Conservation (phyloP, 1,140 invertebrate species). For the Cydia strobilella region DNA sequence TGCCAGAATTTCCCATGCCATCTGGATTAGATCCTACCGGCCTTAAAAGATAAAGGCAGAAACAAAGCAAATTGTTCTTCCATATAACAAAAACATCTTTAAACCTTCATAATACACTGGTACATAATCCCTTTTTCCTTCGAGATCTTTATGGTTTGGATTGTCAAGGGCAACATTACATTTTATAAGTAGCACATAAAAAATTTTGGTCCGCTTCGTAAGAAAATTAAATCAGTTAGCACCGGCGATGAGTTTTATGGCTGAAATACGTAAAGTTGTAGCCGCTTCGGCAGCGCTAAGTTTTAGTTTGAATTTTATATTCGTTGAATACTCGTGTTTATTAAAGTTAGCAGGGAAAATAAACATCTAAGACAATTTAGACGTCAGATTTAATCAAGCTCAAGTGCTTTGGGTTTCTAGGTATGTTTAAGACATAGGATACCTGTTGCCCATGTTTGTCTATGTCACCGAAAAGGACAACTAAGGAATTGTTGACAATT, state of each 20-base stretch:
- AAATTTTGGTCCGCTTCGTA: slow-evolving; percentile 31
- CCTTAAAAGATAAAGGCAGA: slow-evolving; percentile 49
- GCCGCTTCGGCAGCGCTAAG: not conserved
- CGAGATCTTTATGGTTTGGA: not conserved
- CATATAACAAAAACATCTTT: not conserved
- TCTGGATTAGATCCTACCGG: slow-evolving; percentile 49
- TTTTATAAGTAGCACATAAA: slow-evolving; percentile 37
- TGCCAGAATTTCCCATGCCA: slow-evolving; percentile 42
- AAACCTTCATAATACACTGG: not conserved
- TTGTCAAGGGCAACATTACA: slow-evolving; percentile 40
- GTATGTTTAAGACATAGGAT: too few relatives aligned
- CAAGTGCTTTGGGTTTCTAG: too few relatives aligned
- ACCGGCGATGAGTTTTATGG: not conserved
- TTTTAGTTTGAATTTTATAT: not conserved
- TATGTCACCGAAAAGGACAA: too few relatives aligned
- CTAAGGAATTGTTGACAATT: too few relatives aligned
- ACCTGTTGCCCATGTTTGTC: too few relatives aligned
- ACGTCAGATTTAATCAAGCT: too few relatives aligned
- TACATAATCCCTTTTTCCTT: not conserved
- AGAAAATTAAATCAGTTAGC: slow-evolving; percentile 18
- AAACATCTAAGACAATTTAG: too few relatives aligned
- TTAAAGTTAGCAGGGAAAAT: too few relatives aligned
- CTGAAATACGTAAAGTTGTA: not conserved
- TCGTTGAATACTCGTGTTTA: not conserved
- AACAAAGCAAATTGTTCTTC: slow-evolving; percentile 44